Conservation (phyloP, 2,797 vertebrate genomes). For the Erpetoichthys calabaricus region DNA sequence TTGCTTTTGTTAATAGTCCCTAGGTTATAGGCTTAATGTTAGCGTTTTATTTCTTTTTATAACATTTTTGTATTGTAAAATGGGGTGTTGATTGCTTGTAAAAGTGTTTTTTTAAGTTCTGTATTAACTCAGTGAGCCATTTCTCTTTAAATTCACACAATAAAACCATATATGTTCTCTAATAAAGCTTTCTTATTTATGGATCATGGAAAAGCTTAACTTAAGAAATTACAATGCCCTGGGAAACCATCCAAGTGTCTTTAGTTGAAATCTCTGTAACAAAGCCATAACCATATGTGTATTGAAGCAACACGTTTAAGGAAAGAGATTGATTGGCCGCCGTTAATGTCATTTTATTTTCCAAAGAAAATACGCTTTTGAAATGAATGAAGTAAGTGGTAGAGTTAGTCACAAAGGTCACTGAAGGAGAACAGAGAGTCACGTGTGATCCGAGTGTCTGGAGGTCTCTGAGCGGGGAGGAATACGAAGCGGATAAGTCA, state of each 20-base stretch:
- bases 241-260: background rate
- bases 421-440: conserved; percentile 35
- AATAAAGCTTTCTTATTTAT: too few relatives aligned
- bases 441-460: conserved; percentile 34
- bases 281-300: too few relatives aligned
- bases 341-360: conserved; percentile 32
- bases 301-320: conserved; percentile 7
- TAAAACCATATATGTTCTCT: too few relatives aligned
- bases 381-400: conserved; percentile 27
- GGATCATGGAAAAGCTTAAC: too few relatives aligned
- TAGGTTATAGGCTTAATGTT: too few relatives aligned
- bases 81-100: too few relatives aligned
- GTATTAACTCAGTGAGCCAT: too few relatives aligned
- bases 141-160: too few relatives aligned
- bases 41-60: too few relatives aligned
- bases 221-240: background rate
- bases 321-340: conserved; percentile 20
- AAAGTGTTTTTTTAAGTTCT: too few relatives aligned
- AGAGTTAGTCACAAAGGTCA: conserved; percentile 41
- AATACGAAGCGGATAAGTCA: conserved; percentile 41
- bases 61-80: too few relatives aligned
- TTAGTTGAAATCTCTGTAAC: background rate
- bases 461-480: conserved; percentile 29
- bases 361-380: conserved; percentile 24
- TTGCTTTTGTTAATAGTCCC: too few relatives aligned